phyloP scores from a whole-genome alignment of 1,140 invertebrate genomes.

The Stegodyphus mimosarum region DNA sequence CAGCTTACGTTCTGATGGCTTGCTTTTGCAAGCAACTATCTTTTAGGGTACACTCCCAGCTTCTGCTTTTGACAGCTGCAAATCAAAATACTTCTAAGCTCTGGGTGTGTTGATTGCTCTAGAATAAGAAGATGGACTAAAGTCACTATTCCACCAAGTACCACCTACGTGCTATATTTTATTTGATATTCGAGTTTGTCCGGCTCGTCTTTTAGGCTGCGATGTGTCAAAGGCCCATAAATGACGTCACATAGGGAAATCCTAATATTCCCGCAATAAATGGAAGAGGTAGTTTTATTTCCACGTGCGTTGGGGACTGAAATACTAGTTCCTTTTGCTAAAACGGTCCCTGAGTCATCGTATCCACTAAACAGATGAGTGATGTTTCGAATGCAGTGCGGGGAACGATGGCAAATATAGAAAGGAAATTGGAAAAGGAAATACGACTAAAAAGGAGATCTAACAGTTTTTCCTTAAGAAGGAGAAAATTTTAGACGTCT shows the following conservation, averaged over 20 bases:
- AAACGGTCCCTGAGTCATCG: slow-evolving; percentile 39
- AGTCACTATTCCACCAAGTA: slow-evolving; percentile 2
- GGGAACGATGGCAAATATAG: not conserved
- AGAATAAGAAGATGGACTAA: not conserved
- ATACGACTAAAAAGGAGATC: no score
- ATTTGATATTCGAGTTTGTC: slow-evolving; percentile 45
- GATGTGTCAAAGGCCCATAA: slow-evolving; percentile 58
- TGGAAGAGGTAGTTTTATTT: slow-evolving; percentile 40
- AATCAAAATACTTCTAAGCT: no score
- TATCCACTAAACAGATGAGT: slow-evolving; percentile 29
- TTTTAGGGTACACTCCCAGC: no score
- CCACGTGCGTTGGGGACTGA: slow-evolving; percentile 37
- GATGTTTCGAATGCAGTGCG: not conserved
- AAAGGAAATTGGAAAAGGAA: no score
- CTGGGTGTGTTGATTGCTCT: no score
- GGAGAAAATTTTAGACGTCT: no score
- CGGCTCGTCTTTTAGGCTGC: not conserved
- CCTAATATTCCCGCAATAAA: slow-evolving; percentile 41
- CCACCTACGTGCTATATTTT: slow-evolving; percentile 14
- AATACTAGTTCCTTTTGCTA: slow-evolving; percentile 3
- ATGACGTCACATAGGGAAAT: slow-evolving; percentile 52
- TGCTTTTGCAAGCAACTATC: no score
- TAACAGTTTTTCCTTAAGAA: no score
- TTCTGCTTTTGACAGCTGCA: no score
- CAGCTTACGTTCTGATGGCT: no score